Conservation (phyloP, 2,113 vertebrate genomes). For the Phyllostomus hastatus region DNA sequence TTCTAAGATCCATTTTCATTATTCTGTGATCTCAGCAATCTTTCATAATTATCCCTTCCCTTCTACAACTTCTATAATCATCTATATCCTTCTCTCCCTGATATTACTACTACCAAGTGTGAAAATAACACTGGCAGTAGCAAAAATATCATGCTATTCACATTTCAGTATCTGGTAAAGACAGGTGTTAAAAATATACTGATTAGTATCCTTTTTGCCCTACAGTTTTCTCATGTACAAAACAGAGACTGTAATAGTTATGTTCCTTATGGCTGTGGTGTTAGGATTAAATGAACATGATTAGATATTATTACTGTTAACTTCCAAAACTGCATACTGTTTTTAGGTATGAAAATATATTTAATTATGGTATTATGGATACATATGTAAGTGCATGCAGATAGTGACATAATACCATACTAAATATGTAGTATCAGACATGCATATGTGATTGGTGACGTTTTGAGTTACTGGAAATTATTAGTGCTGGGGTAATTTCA, state of each 20-base stretch:
- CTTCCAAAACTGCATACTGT: neutral
- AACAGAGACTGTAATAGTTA: neutral
- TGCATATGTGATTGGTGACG: neutral
- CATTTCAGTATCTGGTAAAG: neutral
- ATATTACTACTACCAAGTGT: neutral
- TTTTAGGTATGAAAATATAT: neutral
- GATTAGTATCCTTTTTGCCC: neutral
- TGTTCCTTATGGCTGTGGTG: neutral
- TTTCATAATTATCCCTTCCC: neutral
- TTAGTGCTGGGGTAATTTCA: conserved; percentile 16
- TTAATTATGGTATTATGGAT: neutral
- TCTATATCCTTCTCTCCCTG: neutral
- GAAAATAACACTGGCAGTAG: neutral
- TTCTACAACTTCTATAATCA: neutral
- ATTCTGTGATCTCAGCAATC: neutral
- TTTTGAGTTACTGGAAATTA: conserved; percentile 9
- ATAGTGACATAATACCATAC: neutral
- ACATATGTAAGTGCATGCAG: neutral
- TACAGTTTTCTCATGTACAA: neutral
- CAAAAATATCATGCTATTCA: neutral
- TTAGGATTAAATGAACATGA: neutral
- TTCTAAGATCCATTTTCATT: neutral
- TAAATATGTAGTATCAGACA: neutral
- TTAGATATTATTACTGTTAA: neutral
- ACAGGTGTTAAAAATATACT: neutral